These are phyloP conservation scores for Carduelis carduelis DNA, from an alignment of 2,797 vertebrate species.

Conservation along the genomic window DNA sequence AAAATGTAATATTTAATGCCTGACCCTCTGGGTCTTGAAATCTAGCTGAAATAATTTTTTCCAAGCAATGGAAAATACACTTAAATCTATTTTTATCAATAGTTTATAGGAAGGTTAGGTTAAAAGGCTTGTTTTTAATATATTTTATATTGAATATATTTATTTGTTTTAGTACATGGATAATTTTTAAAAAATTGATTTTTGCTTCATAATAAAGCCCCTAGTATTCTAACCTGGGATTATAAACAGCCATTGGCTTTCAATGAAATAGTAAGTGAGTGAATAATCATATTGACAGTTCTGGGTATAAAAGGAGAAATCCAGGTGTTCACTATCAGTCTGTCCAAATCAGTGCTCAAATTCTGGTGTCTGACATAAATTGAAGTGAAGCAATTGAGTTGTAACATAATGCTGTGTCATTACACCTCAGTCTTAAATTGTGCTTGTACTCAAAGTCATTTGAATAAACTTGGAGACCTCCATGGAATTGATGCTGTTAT, in stretches of 20 bases:
- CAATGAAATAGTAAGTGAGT: background rate
- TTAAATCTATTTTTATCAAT: conserved; percentile 55
- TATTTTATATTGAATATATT: background rate
- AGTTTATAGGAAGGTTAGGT: conserved; percentile 4
- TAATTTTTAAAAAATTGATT: background rate
- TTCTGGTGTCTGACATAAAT: background rate
- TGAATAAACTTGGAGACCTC: background rate
- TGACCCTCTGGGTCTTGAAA: conserved; percentile 19
- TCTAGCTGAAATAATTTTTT: conserved; percentile 30
- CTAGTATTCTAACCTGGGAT: background rate
- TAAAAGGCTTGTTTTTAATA: conserved; percentile 35
- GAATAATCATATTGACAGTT: background rate
- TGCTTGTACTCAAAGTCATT: background rate
- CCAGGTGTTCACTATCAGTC: background rate
- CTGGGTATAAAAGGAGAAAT: background rate
- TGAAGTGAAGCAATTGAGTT: background rate
- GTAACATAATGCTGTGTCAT: background rate
- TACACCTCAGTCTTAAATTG: background rate
- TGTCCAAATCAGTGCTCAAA: background rate
- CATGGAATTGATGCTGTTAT: background rate
- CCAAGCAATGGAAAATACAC: conserved; percentile 1
- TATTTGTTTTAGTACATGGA: background rate
- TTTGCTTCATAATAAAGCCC: background rate
- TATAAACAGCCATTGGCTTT: background rate
- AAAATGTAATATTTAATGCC: conserved; percentile 10